phyloP scores from a whole-genome alignment of 2,797 vertebrate genomes.

The Tamandua tetradactyla region DNA sequence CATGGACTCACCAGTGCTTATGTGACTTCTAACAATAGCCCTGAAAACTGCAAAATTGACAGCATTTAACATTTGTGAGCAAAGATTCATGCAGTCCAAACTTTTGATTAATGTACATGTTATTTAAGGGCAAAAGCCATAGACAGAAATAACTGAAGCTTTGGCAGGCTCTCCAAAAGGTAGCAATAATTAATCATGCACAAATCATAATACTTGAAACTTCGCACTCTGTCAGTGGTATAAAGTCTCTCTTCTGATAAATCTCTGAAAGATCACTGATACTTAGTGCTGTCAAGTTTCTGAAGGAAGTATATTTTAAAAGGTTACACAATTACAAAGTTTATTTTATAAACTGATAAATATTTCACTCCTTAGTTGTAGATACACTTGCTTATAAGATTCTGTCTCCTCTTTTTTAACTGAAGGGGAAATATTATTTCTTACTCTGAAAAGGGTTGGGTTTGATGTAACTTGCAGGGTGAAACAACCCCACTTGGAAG shows the following conservation, averaged over 20 bases:
- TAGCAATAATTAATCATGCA: conserved; percentile 4
- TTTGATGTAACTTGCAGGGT: background rate
- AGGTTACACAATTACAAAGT: background rate
- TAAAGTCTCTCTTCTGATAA: background rate
- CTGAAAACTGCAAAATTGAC: conserved; percentile 7
- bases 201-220: conserved; percentile 27
- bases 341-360: background rate
- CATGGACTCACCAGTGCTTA: background rate
- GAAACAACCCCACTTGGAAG: background rate
- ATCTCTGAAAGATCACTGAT: background rate
- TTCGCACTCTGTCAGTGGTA: background rate
- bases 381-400: background rate
- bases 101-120: conserved; percentile 17
- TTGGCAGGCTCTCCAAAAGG: background rate
- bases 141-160: conserved; percentile 12
- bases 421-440: background rate
- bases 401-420: background rate
- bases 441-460: background rate
- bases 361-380: conserved; percentile 13
- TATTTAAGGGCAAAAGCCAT: background rate
- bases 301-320: conserved; percentile 4
- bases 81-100: conserved; percentile 7
- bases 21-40: background rate
- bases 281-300: background rate
- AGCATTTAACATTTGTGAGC: background rate